Evolutionary conservation across 2,797 vertebrate genomes (phyloP), one percentile per base, ranked within the genome.

Genomic region (Melanogrammus aeglefinus): DNA sequence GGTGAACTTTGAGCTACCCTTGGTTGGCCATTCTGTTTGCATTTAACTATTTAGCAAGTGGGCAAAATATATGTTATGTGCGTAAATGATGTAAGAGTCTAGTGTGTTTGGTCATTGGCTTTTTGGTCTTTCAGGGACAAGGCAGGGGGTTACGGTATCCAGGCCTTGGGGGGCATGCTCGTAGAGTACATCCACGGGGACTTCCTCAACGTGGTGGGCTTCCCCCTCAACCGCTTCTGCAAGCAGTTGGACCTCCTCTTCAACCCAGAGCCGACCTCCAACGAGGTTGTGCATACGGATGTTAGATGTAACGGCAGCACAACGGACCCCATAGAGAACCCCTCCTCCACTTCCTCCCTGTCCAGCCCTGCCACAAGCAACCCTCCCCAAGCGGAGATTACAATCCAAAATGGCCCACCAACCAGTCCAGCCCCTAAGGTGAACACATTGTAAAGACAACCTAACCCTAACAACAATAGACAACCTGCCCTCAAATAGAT

Each of bases 211-310:
- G 97, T 99, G 6, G 95, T 98, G 38, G 98, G 98, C 71, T 99
- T 99, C 83, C 98, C 98, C 1, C 94, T 99, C 47, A 98, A 99
- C 91, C 97, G 86, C 88, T 99, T 99, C 88, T 99, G 97, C 92
- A 97, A 96, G 91, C 90, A 95, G 78, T 88, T 99, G 70, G 93
- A 91, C 6, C 76, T 91, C 47, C 91, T 99, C 73, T 96, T 91
- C 83, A 94, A 91, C 80, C 72, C 4, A 1, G 66, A 33, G 31
- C 75, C 86, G 6, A 84, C 86, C 33, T 82, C 66, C n/a, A 33
- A 31, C 1, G 73, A 72, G 0, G 27, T 70, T 21, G 81, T 85
- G 70, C 80, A 6, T 3, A 4, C 2, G 0, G 73, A 82, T 6
- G 71, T 9, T 6, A 6, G 14, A 63, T 33, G 29, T 74, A 83